Base-by-base conservation (phyloP, 1,140 invertebrate genomes). In the Calephelis virginiensis region DNA sequence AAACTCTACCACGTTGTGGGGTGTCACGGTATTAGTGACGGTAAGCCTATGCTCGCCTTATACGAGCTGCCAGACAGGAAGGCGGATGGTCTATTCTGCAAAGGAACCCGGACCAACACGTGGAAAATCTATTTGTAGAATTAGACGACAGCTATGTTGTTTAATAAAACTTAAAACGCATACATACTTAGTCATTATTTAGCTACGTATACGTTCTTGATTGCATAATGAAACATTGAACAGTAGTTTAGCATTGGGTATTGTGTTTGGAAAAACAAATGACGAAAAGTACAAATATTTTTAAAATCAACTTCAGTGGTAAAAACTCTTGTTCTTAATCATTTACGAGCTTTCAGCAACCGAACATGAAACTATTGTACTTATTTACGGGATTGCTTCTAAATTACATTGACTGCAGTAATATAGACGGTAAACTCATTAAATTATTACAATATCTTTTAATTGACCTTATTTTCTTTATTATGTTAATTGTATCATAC, bases 261-360 rank as follows among this genome's bases (percentile, higher is more conserved):
- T 56, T 56, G 17, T 56, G 53, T 56, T 56, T 56, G 53, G 28
- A 17, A 56, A 56, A 56, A 56, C 53, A 56, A 56, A 43, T 14
- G 28, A 28, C 11, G 28, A 37, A 56, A 56, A 37, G 9, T 11
- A 56, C 53, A 56, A 56, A 56, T 56, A 56, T 56, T 56, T 56
- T 37, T 17, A 11, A 56, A 56, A 56, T 56, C 53, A 10, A 56
- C 53, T 37, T 56, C 28, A 53, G 11, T 37, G 8, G 53, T 37
- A 38, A 56, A 17, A 28, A 17, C 10, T 37, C 28, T 38, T 12
- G 12, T 6, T 11, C 53, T 56, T 11, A 11, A 12, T 12, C 12
- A 56, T 56, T 56, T 10, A 56, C 4, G 28, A 12, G 53, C 17
- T 17, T 5, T 11, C 11, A 56, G 37, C 53, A 56, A 56, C 17